phyloP scores from a whole-genome alignment of 1,140 invertebrate species.

The Druon quercuslanigerum region DNA sequence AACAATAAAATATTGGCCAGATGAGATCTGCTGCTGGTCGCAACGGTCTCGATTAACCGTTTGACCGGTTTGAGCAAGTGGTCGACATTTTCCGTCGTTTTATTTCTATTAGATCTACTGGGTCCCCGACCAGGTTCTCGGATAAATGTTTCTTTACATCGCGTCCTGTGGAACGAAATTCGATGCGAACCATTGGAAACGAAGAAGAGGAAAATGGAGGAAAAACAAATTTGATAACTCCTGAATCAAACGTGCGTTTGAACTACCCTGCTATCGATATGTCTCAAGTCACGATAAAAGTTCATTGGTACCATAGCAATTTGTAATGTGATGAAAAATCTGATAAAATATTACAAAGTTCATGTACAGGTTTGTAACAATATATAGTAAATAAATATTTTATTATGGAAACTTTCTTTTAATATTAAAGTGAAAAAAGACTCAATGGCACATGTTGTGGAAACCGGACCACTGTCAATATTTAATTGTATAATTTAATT shows the following conservation, averaged over 20 bases:
- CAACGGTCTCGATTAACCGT: constrained; percentile 67
- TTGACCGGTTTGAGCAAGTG: constrained; percentile 61
- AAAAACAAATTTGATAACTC: constrained; percentile 10
- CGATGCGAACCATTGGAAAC: constrained; percentile 33
- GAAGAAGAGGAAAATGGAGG: constrained; percentile 4
- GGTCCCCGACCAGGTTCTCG: constrained; percentile 44
- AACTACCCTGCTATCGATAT: too few relatives aligned
- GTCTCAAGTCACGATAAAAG: too few relatives aligned
- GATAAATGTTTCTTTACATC: constrained; percentile 64
- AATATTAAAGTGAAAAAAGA: too few relatives aligned
- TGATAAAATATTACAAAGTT: too few relatives aligned
- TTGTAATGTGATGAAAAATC: too few relatives aligned
- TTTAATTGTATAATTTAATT: too few relatives aligned
- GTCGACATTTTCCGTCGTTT: constrained; percentile 61
- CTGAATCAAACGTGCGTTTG: constrained; percentile 36
- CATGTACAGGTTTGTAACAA: too few relatives aligned
- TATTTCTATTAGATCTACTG: constrained; percentile 57
- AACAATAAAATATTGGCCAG: constrained; percentile 34
- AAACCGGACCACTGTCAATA: too few relatives aligned
- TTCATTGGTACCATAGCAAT: too few relatives aligned
- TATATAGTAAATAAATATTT: too few relatives aligned
- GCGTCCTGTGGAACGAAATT: constrained; percentile 41
- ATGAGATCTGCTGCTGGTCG: constrained; percentile 63
- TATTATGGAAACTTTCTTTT: too few relatives aligned
- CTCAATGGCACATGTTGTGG: too few relatives aligned